A percentile compares a stretch with the other conserved stretches of the same genome.
These are phyloP conservation scores for Sinotaia quadrata DNA, from an alignment of 2,888 invertebrate genomes.

Conservation along the genomic window DNA sequence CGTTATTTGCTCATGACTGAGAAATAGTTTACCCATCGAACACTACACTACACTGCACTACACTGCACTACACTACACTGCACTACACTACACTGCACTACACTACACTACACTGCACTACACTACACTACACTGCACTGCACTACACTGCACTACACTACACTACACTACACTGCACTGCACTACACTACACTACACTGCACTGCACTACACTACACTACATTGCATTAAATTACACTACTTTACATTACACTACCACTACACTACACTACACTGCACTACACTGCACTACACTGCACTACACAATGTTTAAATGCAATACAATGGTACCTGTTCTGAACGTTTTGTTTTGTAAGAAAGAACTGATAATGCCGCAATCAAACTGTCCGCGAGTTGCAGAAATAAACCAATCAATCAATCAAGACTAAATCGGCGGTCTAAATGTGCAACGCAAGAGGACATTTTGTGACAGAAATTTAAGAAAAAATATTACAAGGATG, in stretches of 20 bases:
- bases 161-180: neutral
- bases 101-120: neutral
- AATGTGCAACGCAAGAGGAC: no score
- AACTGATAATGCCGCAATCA: no score
- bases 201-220: conserved; percentile 1
- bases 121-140: no score
- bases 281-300: neutral
- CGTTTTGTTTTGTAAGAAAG: no score
- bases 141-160: no score
- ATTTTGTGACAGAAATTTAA: no score
- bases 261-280: conserved; percentile 16
- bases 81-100: neutral
- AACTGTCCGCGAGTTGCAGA: no score
- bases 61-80: conserved; percentile 6
- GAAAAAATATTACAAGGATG: no score
- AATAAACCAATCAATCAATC: no score
- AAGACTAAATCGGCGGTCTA: no score
- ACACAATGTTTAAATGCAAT: neutral
- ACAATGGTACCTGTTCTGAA: no score
- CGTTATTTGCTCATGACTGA: no score
- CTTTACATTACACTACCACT: conserved; percentile 8
- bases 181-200: neutral
- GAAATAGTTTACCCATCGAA: neutral
- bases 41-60: conserved; percentile 1
- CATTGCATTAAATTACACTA: conserved; percentile 9